Evolutionary conservation across 2,113 vertebrate genomes (phyloP), one percentile per base, ranked within the genome.

Genomic region (Pica pica): DNA sequence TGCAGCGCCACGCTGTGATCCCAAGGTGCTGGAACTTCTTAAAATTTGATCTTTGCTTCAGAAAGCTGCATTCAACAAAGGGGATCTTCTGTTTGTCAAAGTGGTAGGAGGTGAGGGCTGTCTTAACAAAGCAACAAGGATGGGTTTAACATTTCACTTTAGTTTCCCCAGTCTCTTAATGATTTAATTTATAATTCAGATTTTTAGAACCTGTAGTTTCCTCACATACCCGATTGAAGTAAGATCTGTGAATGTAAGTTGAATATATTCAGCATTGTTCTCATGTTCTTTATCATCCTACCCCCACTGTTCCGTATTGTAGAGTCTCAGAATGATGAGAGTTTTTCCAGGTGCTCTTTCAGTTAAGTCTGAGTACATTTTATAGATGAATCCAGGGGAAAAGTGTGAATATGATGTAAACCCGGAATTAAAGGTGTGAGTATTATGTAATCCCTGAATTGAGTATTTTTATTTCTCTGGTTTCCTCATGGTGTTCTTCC

Each of bases 1-100:
- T 12, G 24, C 30, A 3, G 44, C 26, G 7, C 21, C 27, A 1
- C 1, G 0, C 2, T 9, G 10, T 9, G 46, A 33, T 15, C 15
- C 13, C 55, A 1, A 8, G 4, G n/a, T 44, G n/a, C 50, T 71
- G 47, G 15, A 28, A 33, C 13, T 14, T 39, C 1, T 5, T 2
- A 7, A 71, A 33, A 21, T 5, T 4, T 6, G 0, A 9, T 68
- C 3, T 4, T 16, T 33, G 17, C 47, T 64, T 41, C 24, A 39
- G 44, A 74, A 87, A 68, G 14, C 3, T n/a, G 6, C 4, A 0
- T 44, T 28, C 37, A 15, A 1, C 33, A 39, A 18, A 8, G 7
- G 8, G 8, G 6, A 12, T n/a, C 8, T 60, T 53, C 4, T 33
- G 1, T 47, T 64, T 88, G 8, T 11, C 10, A 6, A 7, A 60